phyloP scores from a whole-genome alignment of 2,888 invertebrate species.

The Cryptus viduatorius region DNA sequence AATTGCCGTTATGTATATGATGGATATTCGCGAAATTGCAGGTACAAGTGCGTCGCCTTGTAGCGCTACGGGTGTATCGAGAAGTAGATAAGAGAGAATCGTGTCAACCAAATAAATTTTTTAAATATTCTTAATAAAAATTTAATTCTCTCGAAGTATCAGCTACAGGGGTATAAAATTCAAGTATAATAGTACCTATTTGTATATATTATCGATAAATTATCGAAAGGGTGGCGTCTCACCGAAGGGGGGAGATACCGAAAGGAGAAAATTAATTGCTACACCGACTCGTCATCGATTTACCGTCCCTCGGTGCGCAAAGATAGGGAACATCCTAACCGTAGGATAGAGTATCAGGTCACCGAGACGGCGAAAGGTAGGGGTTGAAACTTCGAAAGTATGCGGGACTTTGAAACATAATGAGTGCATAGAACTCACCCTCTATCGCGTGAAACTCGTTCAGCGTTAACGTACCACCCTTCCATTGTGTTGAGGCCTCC shows the following conservation, averaged over 20 bases:
- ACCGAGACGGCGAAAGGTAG: background rate
- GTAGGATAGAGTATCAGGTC: constrained; percentile 19
- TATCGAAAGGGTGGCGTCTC: no score
- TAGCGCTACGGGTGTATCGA: background rate
- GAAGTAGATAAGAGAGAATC: background rate
- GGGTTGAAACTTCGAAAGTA: constrained; percentile 14
- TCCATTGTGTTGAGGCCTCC: constrained; percentile 31
- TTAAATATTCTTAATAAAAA: background rate
- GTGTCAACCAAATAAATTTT: no score
- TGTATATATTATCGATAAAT: no score
- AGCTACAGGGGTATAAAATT: no score
- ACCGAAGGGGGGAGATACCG: no score
- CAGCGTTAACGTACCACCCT: constrained; percentile 30
- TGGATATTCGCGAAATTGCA: background rate
- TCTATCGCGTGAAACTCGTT: constrained; percentile 31
- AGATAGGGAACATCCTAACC: background rate
- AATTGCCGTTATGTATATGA: constrained; percentile 3
- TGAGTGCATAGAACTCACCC: constrained; percentile 29
- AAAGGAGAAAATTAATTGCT: no score
- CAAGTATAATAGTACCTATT: no score
- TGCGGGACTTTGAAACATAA: constrained; percentile 32
- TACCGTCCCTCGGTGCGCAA: background rate
- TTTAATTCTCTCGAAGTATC: no score
- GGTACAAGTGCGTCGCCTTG: background rate
- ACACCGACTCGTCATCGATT: constrained; percentile 12